Percentiles rank a stretch among this genome's conserved stretches.
These are phyloP conservation scores for Oscheius sp. DNA, from an alignment of 2,888 invertebrate genomes.

Conservation along the genomic window DNA sequence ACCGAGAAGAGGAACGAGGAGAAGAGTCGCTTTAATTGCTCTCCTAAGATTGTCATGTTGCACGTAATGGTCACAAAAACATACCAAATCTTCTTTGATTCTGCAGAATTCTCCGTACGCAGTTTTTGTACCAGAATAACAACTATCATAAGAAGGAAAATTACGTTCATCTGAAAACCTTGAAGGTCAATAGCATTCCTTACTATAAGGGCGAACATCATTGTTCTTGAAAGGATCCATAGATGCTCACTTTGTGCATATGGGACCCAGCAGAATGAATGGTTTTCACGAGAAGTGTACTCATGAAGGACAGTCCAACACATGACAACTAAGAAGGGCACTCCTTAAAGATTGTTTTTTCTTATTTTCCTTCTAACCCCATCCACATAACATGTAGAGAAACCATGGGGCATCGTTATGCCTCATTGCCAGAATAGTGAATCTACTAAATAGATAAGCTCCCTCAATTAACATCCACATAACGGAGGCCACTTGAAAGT, in stretches of 20 bases:
- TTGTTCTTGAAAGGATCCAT: constrained; percentile 71
- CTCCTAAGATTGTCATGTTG: constrained; percentile 66
- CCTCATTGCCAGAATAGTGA: constrained; percentile 76
- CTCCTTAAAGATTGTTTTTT: constrained; percentile 67
- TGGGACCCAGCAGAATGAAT: constrained; percentile 71
- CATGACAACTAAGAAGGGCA: constrained; percentile 73
- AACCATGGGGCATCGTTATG: constrained; percentile 74
- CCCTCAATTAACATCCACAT: constrained; percentile 77
- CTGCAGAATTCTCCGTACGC: constrained; percentile 72
- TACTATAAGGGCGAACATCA: constrained; percentile 71
- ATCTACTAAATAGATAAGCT: constrained; percentile 68
- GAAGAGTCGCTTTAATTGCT: constrained; percentile 75
- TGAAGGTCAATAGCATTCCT: constrained; percentile 19
- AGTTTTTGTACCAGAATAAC: constrained; percentile 73
- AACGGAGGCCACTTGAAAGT: constrained; percentile 74
- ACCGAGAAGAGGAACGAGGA: constrained; percentile 75
- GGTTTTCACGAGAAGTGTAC: constrained; percentile 44
- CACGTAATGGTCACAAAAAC: constrained; percentile 8
- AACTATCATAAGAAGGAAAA: constrained; percentile 73
- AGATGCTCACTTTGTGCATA: constrained; percentile 70
- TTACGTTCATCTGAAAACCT: constrained; percentile 72
- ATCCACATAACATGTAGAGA: constrained; percentile 75
- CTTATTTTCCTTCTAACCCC: constrained; percentile 72
- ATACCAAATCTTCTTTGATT: constrained; percentile 72
- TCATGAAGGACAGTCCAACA: constrained; percentile 73